Conservation (phyloP, 2,113 vertebrate genomes). For the Lates calcarifer region DNA sequence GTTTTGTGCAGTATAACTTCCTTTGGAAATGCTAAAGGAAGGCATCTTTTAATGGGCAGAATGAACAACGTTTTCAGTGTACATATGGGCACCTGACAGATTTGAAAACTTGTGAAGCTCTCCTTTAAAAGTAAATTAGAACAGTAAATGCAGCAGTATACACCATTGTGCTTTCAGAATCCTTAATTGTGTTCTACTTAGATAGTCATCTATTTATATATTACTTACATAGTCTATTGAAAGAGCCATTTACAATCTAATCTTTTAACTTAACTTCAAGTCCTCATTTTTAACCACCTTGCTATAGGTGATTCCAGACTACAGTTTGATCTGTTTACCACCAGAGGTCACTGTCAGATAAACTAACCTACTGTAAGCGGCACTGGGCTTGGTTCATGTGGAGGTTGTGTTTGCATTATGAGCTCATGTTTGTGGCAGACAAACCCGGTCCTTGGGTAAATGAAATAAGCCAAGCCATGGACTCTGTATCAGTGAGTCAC, state of each 20-base stretch:
- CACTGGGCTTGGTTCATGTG: slow-evolving; percentile 47
- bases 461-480: slow-evolving; percentile 15
- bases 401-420: slow-evolving; percentile 62
- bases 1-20: too few species aligned
- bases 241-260: background rate
- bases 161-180: background rate
- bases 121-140: too few species aligned
- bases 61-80: too few species aligned
- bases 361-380: slow-evolving; percentile 30
- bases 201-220: background rate
- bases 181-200: background rate
- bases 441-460: slow-evolving; percentile 23
- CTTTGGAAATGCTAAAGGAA: too few species aligned
- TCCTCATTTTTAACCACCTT: background rate
- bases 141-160: too few species aligned
- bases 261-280: background rate
- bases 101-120: too few species aligned
- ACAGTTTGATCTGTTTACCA: slow-evolving; percentile 58
- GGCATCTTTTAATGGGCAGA: too few species aligned
- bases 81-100: too few species aligned
- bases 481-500: slow-evolving; percentile 2
- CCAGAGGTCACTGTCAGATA: slow-evolving; percentile 69
- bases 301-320: background rate
- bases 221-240: background rate
- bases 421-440: slow-evolving; percentile 42